Conservation (phyloP, 1,140 invertebrate species). For the Drosophila trapezifrons region DNA sequence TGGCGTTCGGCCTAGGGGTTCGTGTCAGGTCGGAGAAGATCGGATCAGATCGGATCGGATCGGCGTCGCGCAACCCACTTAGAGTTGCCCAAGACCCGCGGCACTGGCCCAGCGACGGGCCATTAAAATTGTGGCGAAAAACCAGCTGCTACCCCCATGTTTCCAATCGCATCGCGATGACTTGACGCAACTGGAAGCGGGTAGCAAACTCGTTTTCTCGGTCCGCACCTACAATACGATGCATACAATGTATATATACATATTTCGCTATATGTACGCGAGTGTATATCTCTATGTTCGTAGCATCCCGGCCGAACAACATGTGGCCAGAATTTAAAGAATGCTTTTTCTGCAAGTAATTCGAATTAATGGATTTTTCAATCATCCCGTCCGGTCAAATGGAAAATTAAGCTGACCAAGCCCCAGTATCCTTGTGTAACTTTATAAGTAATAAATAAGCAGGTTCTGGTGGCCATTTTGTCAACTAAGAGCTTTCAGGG, state of each 20-base stretch:
- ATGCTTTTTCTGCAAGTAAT: slow-evolving; percentile 70
- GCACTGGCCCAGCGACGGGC: slow-evolving; percentile 49
- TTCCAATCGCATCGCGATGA: slow-evolving; percentile 61
- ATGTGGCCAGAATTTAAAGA: slow-evolving; percentile 57
- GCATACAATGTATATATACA: slow-evolving; percentile 16
- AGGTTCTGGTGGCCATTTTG: too few relatives aligned
- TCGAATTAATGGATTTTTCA: slow-evolving; percentile 72
- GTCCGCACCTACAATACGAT: slow-evolving; percentile 37
- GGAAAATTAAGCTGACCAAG: slow-evolving; percentile 22
- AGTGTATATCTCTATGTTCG: background rate
- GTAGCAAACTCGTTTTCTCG: slow-evolving; percentile 64
- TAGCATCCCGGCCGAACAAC: slow-evolving; percentile 24
- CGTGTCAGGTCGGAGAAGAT: slow-evolving; percentile 12
- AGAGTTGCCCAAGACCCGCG: slow-evolving; percentile 69
- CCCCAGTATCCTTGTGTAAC: background rate
- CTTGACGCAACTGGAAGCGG: slow-evolving; percentile 70
- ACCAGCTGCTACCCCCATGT: slow-evolving; percentile 78
- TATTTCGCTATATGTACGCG: slow-evolving; percentile 13
- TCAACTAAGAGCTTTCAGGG: background rate
- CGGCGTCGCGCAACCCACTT: slow-evolving; percentile 68
- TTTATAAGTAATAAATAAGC: background rate
- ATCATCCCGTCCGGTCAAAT: slow-evolving; percentile 26
- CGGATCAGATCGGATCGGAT: slow-evolving; percentile 19
- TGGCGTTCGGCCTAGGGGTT: slow-evolving; percentile 4
- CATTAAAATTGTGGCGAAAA: slow-evolving; percentile 73